Evolutionary conservation across 2,113 vertebrate species (phyloP).

Genomic region (Anarrhichthys ocellatus): DNA sequence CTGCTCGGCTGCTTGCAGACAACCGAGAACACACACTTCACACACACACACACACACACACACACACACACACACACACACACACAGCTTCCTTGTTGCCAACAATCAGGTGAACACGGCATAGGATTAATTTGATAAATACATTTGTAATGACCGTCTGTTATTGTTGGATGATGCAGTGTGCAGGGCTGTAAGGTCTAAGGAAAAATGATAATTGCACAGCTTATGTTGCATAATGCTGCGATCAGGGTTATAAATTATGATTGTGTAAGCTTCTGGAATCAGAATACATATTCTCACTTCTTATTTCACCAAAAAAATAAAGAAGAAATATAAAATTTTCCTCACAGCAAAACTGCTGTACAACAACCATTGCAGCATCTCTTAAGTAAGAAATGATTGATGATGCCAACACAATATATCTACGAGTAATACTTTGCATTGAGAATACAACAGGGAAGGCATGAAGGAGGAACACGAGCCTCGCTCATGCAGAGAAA

Average conservation of each 20-base stretch:
- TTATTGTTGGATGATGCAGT: conserved; percentile 6
- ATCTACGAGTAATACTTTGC: not conserved
- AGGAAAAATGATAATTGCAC: conserved; percentile 2
- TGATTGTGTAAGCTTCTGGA: conserved; percentile 1
- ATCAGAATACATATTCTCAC: not conserved
- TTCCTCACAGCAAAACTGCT: not conserved
- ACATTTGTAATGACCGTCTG: not conserved
- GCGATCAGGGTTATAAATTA: not conserved
- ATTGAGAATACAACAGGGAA: not conserved
- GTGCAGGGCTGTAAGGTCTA: not conserved
- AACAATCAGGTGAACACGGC: conserved; percentile 34
- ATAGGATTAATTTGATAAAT: conserved; percentile 14
- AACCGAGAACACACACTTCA: not conserved
- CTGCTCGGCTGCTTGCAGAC: conserved; percentile 39
- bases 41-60: not conserved
- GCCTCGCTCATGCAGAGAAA: conserved; percentile 11
- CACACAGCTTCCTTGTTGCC: conserved; percentile 13
- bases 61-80: not conserved
- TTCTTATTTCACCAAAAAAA: not conserved
- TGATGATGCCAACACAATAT: not conserved
- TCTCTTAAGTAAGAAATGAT: conserved; percentile 10
- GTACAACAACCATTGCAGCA: not conserved
- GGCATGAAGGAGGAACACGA: conserved; percentile 2
- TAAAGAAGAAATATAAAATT: not conserved
- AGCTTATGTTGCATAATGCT: not conserved